Percentiles rank a stretch among this genome's conserved stretches.
Conservation (phyloP, 2,113 vertebrate genomes). For the Microcebus ravelobensis region DNA sequence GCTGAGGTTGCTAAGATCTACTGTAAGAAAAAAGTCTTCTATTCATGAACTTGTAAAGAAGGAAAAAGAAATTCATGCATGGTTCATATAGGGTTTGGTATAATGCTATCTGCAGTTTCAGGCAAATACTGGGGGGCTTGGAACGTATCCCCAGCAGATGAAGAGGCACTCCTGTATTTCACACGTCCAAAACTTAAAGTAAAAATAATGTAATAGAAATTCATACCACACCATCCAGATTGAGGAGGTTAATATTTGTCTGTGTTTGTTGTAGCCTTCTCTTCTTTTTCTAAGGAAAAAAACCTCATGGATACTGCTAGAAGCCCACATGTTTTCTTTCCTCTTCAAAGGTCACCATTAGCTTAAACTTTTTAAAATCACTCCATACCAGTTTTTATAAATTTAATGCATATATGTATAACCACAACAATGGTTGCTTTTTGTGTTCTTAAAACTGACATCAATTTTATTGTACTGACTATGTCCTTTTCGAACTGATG, state of each 20-base stretch:
- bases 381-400: background rate
- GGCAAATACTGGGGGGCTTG: background rate
- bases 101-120: background rate
- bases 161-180: background rate
- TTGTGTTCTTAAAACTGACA: background rate
- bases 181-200: background rate
- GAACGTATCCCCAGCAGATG: background rate
- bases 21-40: background rate
- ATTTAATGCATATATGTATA: background rate
- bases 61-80: background rate
- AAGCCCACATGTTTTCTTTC: background rate
- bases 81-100: background rate
- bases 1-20: background rate
- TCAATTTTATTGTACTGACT: background rate
- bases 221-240: background rate
- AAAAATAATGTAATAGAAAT: background rate
- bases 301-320: background rate
- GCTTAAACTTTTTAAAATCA: background rate
- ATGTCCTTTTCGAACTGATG: background rate
- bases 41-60: background rate
- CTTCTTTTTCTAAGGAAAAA: background rate
- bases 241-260: background rate
- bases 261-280: background rate
- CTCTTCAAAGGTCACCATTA: background rate
- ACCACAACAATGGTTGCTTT: background rate